phyloP scores from a whole-genome alignment of 30 jellyfish, hydroid and myxozoan genomes.

The Hydra vulgaris region DNA sequence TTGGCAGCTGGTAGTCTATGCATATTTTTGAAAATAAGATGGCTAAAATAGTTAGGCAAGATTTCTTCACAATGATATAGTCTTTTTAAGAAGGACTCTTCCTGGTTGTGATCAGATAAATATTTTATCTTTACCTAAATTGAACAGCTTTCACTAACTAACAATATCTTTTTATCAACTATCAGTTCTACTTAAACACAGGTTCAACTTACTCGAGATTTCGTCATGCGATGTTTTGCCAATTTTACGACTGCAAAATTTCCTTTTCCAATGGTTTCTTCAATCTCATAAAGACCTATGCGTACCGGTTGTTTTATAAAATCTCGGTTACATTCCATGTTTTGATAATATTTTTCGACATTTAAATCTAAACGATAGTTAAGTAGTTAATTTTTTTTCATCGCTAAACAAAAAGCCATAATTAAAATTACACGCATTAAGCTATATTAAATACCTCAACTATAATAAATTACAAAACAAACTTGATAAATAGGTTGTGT shows the following conservation, averaged over 20 bases:
- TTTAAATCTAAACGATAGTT: constrained; percentile 21
- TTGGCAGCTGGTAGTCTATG: neutral
- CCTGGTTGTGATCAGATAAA: neutral
- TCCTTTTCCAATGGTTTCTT: constrained; percentile 92
- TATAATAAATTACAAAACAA: neutral
- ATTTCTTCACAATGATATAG: neutral
- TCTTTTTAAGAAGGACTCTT: neutral
- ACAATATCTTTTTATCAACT: neutral
- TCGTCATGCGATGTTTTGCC: constrained; percentile 76
- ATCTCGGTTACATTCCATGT: constrained; percentile 37
- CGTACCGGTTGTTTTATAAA: constrained; percentile 75
- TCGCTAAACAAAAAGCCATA: no score
- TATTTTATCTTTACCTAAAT: neutral
- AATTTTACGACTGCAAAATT: constrained; percentile 94
- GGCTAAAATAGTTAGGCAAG: neutral
- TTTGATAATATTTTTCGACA: constrained; percentile 1
- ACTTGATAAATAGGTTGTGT: neutral
- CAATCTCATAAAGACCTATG: constrained; percentile 77
- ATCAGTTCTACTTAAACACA: neutral
- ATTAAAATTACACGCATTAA: neutral
- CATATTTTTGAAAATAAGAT: neutral
- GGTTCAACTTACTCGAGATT: constrained; percentile 52
- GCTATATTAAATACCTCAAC: neutral
- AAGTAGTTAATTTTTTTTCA: no score
- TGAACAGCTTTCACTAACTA: neutral